Conservation (phyloP, 2,888 invertebrate genomes). For the Drosophila stalkeri region DNA sequence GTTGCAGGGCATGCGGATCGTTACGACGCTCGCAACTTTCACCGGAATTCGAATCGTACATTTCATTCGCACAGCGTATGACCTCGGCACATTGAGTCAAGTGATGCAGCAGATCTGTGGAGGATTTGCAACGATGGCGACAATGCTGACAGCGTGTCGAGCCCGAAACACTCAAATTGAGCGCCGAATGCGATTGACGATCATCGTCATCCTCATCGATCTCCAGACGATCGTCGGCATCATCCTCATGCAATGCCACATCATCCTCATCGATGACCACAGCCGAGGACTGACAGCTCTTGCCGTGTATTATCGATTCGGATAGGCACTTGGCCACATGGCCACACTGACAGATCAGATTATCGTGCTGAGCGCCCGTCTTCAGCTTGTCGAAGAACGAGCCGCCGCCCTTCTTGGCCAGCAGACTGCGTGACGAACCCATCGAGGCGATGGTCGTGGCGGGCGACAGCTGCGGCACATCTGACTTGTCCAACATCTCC, state of each 20-base stretch:
- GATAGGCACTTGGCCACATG: slow-evolving; percentile 92
- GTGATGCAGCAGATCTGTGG: slow-evolving; percentile 91
- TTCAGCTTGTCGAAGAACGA: slow-evolving; percentile 94
- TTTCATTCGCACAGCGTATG: slow-evolving; percentile 82
- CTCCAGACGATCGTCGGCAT: slow-evolving; percentile 80
- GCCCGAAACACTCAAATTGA: slow-evolving; percentile 86
- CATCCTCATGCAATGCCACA: slow-evolving; percentile 76
- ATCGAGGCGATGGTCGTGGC: slow-evolving; percentile 73
- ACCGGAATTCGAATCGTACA: slow-evolving; percentile 84
- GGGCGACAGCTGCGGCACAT: slow-evolving; percentile 77
- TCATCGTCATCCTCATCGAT: slow-evolving; percentile 83
- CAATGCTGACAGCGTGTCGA: slow-evolving; percentile 94
- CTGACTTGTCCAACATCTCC: slow-evolving; percentile 73
- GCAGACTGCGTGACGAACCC: slow-evolving; percentile 72
- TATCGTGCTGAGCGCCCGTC: slow-evolving; percentile 89
- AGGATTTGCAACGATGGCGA: slow-evolving; percentile 94
- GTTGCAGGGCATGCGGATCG: slow-evolving; percentile 77
- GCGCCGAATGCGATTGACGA: slow-evolving; percentile 83
- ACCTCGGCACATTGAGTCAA: slow-evolving; percentile 90
- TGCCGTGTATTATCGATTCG: slow-evolving; percentile 92
- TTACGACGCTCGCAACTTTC: slow-evolving; percentile 80
- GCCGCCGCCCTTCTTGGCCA: slow-evolving; percentile 86
- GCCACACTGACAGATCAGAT: slow-evolving; percentile 89
- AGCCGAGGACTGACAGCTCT: slow-evolving; percentile 86
- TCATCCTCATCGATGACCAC: slow-evolving; percentile 76